Percentiles rank a stretch among this genome's conserved stretches.
Evolutionary conservation across 1,140 invertebrate genomes (phyloP).

Genomic region (Dufourea novaeangliae): DNA sequence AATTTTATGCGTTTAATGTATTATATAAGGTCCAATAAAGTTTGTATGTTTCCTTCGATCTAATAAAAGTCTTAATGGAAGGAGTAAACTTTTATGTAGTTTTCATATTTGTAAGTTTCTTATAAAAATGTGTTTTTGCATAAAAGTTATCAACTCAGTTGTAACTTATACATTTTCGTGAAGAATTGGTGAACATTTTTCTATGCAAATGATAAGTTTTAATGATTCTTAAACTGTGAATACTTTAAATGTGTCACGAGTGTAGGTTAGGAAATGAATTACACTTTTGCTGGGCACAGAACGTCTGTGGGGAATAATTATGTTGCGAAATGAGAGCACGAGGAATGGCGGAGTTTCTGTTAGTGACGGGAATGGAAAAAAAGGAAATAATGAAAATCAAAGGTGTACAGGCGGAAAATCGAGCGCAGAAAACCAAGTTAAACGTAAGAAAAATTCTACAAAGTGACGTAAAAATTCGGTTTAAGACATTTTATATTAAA

Average conservation of each 20-base stretch:
- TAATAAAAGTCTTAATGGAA: no score
- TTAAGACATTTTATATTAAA: not conserved
- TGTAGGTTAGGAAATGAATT: constrained; percentile 16
- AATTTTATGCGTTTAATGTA: no score
- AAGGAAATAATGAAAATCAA: constrained; percentile 34
- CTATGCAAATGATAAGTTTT: not conserved
- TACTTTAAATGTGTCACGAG: not conserved
- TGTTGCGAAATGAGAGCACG: constrained; percentile 23
- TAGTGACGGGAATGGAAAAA: constrained; percentile 41
- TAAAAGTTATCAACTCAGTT: no score
- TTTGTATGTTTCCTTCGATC: no score
- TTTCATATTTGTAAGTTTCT: no score
- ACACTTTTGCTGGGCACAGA: not conserved
- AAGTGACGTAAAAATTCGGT: not conserved
- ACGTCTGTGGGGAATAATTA: constrained; percentile 36
- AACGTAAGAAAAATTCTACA: not conserved
- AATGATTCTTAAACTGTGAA: constrained; percentile 1
- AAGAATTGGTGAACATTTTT: not conserved
- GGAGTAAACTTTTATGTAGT: no score
- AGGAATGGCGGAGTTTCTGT: constrained; percentile 28
- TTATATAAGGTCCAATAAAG: no score
- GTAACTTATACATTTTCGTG: no score
- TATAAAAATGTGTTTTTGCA: no score
- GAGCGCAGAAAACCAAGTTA: constrained; percentile 7
- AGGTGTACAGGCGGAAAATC: constrained; percentile 16